phyloP scores from a whole-genome alignment of 2,797 vertebrate species.

The Anguilla marmorata region DNA sequence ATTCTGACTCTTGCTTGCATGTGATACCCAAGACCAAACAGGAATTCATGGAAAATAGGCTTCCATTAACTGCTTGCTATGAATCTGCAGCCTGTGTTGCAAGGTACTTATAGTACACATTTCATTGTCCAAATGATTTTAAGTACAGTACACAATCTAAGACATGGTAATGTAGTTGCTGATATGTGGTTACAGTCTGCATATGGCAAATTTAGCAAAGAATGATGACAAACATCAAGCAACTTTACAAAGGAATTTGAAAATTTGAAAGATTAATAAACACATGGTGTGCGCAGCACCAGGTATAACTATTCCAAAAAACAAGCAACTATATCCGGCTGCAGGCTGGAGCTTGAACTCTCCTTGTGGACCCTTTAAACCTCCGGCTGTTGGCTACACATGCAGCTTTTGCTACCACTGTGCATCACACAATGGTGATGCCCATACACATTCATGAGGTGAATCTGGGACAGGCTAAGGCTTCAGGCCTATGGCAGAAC shows the following conservation, averaged over 20 bases:
- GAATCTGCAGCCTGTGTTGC: not conserved
- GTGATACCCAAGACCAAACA: not conserved
- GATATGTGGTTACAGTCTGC: not conserved
- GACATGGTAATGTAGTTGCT: not conserved
- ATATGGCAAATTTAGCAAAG: not conserved
- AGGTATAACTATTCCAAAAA: not conserved
- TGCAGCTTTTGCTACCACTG: not conserved
- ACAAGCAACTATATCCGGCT: not conserved
- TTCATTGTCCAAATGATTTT: not conserved
- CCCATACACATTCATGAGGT: not conserved
- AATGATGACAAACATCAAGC: not conserved
- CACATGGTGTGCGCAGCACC: not conserved
- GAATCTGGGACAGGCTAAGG: not conserved
- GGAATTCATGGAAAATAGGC: not conserved
- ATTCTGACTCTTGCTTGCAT: not conserved
- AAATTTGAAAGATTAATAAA: not conserved
- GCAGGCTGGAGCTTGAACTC: not conserved
- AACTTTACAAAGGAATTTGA: not conserved
- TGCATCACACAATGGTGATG: not conserved
- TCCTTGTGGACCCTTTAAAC: not conserved
- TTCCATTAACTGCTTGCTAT: not conserved
- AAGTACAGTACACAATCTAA: not conserved
- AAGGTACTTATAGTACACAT: not conserved
- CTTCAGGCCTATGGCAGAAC: not conserved
- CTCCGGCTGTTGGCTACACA: not conserved